A percentile compares a stretch with the other conserved stretches of the same genome.
Evolutionary conservation across 2,797 vertebrate genomes (phyloP).

Genomic region (Hydrocynus forskahlii): DNA sequence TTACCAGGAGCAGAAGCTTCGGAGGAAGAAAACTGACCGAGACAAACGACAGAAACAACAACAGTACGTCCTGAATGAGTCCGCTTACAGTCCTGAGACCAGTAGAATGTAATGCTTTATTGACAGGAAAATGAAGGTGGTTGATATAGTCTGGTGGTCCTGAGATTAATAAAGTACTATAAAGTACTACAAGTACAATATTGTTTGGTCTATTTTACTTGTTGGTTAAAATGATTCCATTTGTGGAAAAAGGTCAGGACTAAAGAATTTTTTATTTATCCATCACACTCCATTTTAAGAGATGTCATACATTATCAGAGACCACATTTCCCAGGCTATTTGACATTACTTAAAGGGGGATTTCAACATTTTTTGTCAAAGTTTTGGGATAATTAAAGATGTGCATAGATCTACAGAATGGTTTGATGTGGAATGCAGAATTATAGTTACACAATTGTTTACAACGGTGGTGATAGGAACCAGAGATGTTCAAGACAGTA

Average conservation of each 20-base stretch:
- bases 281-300: neutral
- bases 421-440: too few species aligned
- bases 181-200: slow-evolving; percentile 12
- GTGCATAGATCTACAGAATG: too few species aligned
- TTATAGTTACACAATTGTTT: too few species aligned
- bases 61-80: neutral
- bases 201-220: neutral
- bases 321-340: neutral
- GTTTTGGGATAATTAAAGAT: too few species aligned
- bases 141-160: neutral
- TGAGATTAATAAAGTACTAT: slow-evolving; percentile 14
- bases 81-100: neutral
- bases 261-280: neutral
- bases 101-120: neutral
- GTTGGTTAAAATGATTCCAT: neutral
- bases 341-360: neutral
- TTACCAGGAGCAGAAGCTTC: slow-evolving; percentile 71
- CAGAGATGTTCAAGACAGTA: too few species aligned
- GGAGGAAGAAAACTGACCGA: neutral
- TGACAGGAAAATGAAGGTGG: neutral
- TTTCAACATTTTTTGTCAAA: too few species aligned
- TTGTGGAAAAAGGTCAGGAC: neutral
- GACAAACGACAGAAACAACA: slow-evolving; percentile 22
- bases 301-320: neutral
- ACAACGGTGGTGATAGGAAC: too few species aligned